Conservation (phyloP, 2,888 invertebrate species). For the Folsomia manolachei region DNA sequence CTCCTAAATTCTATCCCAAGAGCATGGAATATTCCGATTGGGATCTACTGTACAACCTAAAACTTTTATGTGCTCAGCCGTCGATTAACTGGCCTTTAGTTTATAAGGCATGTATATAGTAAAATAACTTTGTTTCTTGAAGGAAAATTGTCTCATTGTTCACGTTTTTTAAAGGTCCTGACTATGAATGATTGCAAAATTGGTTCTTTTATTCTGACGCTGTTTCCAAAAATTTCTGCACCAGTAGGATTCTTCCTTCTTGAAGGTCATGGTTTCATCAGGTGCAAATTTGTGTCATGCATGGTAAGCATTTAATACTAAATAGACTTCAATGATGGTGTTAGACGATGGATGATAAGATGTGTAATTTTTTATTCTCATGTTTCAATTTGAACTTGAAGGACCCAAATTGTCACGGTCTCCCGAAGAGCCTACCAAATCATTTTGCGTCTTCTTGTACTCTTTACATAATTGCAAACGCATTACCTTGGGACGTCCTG, state of each 20-base stretch:
- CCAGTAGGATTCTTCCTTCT: constrained; percentile 46
- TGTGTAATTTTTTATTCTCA: too few species aligned
- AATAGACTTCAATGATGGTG: too few species aligned
- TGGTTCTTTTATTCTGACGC: constrained; percentile 38
- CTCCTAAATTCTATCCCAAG: constrained; percentile 41
- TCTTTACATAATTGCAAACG: constrained; percentile 46
- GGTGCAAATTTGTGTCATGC: constrained; percentile 47
- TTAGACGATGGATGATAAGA: too few species aligned
- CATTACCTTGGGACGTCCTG: constrained; percentile 38
- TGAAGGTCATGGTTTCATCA: constrained; percentile 48
- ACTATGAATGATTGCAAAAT: constrained; percentile 47
- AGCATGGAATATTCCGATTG: constrained; percentile 36
- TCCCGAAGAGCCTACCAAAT: constrained; percentile 47
- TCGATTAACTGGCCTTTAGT: constrained; percentile 45
- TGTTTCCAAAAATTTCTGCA: constrained; percentile 46
- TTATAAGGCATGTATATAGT: constrained; percentile 36
- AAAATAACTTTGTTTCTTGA: neutral
- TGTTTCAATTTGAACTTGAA: too few species aligned
- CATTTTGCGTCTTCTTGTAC: constrained; percentile 44
- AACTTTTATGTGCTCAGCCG: constrained; percentile 44
- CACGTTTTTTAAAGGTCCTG: constrained; percentile 32
- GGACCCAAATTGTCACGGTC: constrained; percentile 46
- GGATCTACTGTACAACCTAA: constrained; percentile 44
- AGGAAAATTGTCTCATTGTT: neutral
- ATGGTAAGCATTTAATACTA: too few species aligned